Evolutionary conservation across 2,113 vertebrate species (phyloP).

Genomic region (Casuarius casuarius): DNA sequence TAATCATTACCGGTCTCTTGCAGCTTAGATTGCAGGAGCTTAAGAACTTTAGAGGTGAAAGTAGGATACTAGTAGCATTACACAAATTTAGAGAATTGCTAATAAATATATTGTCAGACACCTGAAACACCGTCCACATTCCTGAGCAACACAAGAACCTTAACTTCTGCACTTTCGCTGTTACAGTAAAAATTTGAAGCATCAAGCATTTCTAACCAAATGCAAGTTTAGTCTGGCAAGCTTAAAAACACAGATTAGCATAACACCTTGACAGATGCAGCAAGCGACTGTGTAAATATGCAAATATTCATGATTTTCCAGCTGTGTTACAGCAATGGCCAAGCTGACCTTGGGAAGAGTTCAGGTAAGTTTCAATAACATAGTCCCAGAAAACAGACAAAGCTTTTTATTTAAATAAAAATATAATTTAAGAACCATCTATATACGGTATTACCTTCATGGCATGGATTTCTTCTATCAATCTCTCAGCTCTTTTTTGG

Average conservation of each 20-base stretch:
- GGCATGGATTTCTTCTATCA: conserved; percentile 90
- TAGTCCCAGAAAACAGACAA: background rate
- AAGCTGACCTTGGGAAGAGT: conserved; percentile 23
- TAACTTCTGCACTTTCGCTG: background rate
- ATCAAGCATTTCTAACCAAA: conserved; percentile 24
- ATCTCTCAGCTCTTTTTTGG: conserved; percentile 83
- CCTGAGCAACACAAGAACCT: background rate
- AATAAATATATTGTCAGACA: conserved; percentile 31
- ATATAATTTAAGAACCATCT: background rate
- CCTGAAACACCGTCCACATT: background rate
- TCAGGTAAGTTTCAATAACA: background rate
- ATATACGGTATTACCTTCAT: conserved; percentile 82
- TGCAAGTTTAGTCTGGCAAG: conserved; percentile 46
- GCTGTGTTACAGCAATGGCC: background rate
- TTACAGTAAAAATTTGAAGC: conserved; percentile 14
- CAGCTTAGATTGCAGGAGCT: conserved; percentile 47
- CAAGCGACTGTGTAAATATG: conserved; percentile 16
- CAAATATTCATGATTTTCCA: conserved; percentile 41
- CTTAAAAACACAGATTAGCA: conserved; percentile 43
- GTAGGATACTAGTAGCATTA: conserved; percentile 36
- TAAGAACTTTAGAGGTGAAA: conserved; percentile 19
- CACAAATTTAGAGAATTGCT: conserved; percentile 48
- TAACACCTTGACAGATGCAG: conserved; percentile 36
- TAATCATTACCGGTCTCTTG: background rate
- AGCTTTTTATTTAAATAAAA: background rate